A percentile compares a stretch with the other conserved stretches of the same genome.
These are phyloP conservation scores for Tympanuchus pallidicinctus DNA, from an alignment of 2,113 vertebrate species.

Conservation along the genomic window DNA sequence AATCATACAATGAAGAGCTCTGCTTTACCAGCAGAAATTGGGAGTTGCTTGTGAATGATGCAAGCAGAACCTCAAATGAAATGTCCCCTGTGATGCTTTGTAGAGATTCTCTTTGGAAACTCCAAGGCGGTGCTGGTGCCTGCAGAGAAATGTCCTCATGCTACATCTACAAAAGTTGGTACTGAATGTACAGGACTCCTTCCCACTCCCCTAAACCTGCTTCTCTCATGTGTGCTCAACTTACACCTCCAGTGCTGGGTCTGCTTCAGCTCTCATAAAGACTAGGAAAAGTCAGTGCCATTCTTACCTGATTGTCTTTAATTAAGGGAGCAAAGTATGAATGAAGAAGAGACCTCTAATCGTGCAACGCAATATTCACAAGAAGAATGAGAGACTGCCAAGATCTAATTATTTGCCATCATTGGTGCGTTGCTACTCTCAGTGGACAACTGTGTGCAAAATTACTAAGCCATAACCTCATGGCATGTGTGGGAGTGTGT, in stretches of 20 bases:
- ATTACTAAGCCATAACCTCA: conserved; percentile 28
- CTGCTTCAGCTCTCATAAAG: conserved; percentile 32
- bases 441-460: conserved; percentile 25
- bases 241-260: conserved; percentile 1
- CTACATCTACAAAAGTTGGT: neutral
- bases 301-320: conserved; percentile 70
- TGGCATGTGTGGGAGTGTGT: neutral
- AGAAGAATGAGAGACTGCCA: conserved; percentile 65
- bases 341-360: conserved; percentile 45
- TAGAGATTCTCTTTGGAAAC: neutral
- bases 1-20: neutral
- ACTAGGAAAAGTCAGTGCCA: neutral
- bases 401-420: conserved; percentile 74
- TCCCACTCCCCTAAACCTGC: neutral
- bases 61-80: neutral
- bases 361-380: conserved; percentile 70
- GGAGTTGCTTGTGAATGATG: neutral
- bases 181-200: neutral
- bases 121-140: neutral
- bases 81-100: neutral
- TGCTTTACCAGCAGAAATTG: neutral
- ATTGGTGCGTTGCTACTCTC: conserved; percentile 65
- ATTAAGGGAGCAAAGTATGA: conserved; percentile 70
- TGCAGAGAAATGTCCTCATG: neutral
- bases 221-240: neutral